Base-by-base conservation (phyloP, 2,797 vertebrate species). In the Danio tinwini region DNA sequence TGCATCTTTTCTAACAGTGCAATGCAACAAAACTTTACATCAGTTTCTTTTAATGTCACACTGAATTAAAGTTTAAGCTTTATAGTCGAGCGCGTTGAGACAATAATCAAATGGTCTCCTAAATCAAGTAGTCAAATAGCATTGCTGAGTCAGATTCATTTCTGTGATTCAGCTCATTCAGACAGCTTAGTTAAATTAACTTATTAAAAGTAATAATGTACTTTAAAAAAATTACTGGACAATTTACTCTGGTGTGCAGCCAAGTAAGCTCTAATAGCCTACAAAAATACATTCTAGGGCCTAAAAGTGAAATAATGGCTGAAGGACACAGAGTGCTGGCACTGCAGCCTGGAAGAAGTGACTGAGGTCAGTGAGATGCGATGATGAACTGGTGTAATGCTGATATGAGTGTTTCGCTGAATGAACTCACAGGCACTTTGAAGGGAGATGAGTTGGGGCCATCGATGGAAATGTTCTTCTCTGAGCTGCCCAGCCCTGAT, bases 361-460 rank as follows among this genome's bases (percentile, higher is more conserved):
- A 59, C 10, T 1, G 72, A 62, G 74, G 61, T 40, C 61, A 29
- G 19, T 53, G 67, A 62, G 29, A 50, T 45, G 17, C 44, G 47
- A 45, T 63, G 70, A 65, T 56, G 52, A 67, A 63, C 37, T 50
- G 37, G 37, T 74, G 55, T 61, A 67, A 67, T 21, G 44, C 44
- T 44, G 17, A 61, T 74, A 16, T 37, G 37, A 8, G 29, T 37
- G 62, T 40, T 55, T 21, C 16, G 14, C 12, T 42, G 19, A 37
- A 58, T 42, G 8, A 47, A 44, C 16, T 96, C 92, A 97, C 97
- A 82, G 96, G 94, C 42, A 98, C 97, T 96, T 95, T 98, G 88
- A 98, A 99, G 19, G 97, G 97, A 61, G 97, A 98, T 6, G 95
- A 95, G 90, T 92, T 97, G 0, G 95, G 92, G 65, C 90, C 93